Base-by-base conservation (phyloP, 2,888 invertebrate species). In the Melolontha melolontha region DNA sequence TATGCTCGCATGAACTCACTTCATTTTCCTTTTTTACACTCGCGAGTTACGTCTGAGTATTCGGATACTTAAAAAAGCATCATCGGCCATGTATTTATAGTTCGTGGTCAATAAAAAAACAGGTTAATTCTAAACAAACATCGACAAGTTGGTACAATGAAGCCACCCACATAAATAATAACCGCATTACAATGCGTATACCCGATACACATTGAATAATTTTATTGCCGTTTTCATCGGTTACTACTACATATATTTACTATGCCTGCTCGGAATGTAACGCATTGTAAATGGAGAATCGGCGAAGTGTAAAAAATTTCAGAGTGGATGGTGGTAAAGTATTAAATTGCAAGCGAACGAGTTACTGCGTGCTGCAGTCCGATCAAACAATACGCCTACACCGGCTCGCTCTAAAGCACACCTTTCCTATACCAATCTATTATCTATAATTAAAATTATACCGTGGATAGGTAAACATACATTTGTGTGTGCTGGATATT, bases 371-470 rank as follows among this genome's bases (percentile, higher is more conserved):
- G 57, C 59, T 29, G 59, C 34, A 47, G 47, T 14, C 34, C 47
- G 59, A 59, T 59, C 59, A 59, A 59, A 59, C 59, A 59, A 47
- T 59, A 59, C 59, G 59, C 59, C 59, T 47, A 59, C 59, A 34
- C 29, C 41, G 14, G 34, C 29, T 47, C 47, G 59, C 59, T 59
- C 44, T 47, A 16, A 42, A 59, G 59, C 59, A 59, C 59, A 59
- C 59, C 59, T 59, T 47, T 44, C 47, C 59, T 47, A 59, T 47
- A 34, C 59, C 59, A 59, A 59, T 59, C 59, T 59, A 59, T 59
- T 59, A 59, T 59, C 59, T 59, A 59, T 59, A 59, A 59, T 59
- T 59, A 59, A 59, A 59, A 59, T 59, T 59, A 59, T 59, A 59
- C 59, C 59, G 59, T 44, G 59, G 47, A 59, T 59, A 59, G 59